phyloP scores from a whole-genome alignment of 2,113 vertebrate species.

The Sphaerodactylus townsendi region DNA sequence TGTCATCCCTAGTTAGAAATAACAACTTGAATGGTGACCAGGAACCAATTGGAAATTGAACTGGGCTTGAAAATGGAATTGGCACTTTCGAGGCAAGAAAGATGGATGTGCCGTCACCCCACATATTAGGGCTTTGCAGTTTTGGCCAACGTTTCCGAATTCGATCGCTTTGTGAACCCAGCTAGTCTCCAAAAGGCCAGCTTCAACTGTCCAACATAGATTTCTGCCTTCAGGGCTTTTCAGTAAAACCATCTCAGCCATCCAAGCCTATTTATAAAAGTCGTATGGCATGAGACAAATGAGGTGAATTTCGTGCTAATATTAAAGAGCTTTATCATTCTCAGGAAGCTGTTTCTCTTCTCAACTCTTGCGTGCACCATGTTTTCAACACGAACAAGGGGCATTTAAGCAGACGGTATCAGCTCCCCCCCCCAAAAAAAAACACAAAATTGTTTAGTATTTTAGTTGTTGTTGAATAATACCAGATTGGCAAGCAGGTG shows the following conservation, averaged over 20 bases:
- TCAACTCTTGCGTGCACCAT: accelerated
- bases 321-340: conserved; percentile 25
- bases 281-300: conserved; percentile 26
- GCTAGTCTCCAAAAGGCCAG: background rate
- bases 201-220: conserved; percentile 18
- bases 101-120: background rate
- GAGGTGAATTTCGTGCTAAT: conserved; percentile 14
- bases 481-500: background rate
- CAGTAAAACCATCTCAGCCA: conserved; percentile 18
- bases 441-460: conserved; percentile 16
- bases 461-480: conserved; percentile 21
- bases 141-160: background rate
- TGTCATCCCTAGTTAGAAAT: too few relatives aligned
- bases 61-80: too few relatives aligned
- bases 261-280: conserved; percentile 21
- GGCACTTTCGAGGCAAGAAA: too few relatives aligned
- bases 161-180: background rate
- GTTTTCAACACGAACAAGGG: background rate
- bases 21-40: too few relatives aligned
- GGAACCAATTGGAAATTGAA: too few relatives aligned
- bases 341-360: conserved; percentile 3
- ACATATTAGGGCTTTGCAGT: background rate
- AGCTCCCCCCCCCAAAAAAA: conserved; percentile 23
- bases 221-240: background rate
- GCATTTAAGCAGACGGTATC: conserved; percentile 26